Conservation (phyloP, 2,888 invertebrate species). For the Philopedon plagiatum region DNA sequence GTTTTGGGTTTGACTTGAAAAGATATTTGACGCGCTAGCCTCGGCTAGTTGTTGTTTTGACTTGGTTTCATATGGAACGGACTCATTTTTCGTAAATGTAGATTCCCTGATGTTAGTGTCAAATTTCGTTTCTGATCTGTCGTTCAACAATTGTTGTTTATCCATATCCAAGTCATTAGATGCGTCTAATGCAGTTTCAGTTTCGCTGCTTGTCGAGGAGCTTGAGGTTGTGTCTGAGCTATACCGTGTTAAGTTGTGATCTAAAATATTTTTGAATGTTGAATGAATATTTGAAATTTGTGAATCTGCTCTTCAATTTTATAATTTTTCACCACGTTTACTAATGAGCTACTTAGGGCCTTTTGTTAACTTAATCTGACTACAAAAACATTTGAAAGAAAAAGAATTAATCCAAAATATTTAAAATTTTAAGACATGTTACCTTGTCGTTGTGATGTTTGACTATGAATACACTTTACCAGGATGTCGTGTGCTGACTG, state of each 20-base stretch:
- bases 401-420: too few relatives aligned
- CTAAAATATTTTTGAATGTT: too few relatives aligned
- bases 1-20: neutral
- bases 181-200: neutral
- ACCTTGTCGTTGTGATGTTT: neutral
- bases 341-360: too few relatives aligned
- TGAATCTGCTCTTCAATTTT: too few relatives aligned
- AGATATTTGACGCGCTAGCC: too few relatives aligned
- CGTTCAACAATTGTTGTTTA: neutral
- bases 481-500: constrained; percentile 2
- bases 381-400: too few relatives aligned
- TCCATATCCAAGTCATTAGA: neutral
- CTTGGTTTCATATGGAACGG: neutral
- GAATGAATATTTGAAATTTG: too few relatives aligned
- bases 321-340: too few relatives aligned
- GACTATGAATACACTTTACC: neutral
- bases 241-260: neutral
- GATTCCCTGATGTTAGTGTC: neutral
- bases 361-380: too few relatives aligned
- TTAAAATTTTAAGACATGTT: neutral
- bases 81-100: neutral
- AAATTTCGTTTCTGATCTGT: neutral
- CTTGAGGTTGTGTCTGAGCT: neutral
- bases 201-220: neutral
- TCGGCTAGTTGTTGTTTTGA: neutral